phyloP scores from a whole-genome alignment of 2,888 invertebrate genomes.

The Strigamia crassipes region DNA sequence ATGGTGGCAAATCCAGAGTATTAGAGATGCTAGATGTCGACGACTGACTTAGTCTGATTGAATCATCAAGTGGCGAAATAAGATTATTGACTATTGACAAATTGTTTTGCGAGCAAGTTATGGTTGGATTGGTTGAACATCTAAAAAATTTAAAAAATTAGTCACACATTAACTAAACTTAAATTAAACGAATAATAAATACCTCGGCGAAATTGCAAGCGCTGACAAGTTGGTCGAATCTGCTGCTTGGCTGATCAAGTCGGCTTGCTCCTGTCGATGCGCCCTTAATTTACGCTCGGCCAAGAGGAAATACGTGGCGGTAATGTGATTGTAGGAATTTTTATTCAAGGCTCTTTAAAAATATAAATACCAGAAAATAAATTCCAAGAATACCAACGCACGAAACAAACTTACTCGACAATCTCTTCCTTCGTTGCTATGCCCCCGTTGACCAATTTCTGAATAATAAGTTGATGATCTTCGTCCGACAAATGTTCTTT shows the following conservation, averaged over 20 bases:
- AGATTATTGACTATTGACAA: constrained; percentile 48
- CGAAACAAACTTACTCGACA: constrained; percentile 69
- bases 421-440: constrained; percentile 95
- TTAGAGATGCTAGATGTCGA: background rate
- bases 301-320: constrained; percentile 95
- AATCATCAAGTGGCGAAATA: constrained; percentile 47
- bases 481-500: constrained; percentile 88
- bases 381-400: too few relatives aligned
- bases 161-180: background rate
- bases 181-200: constrained; percentile 49
- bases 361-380: constrained; percentile 49
- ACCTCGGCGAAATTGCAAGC: constrained; percentile 60
- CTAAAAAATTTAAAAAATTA: constrained; percentile 44
- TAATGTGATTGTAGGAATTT: constrained; percentile 97
- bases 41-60: constrained; percentile 47
- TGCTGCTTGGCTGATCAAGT: constrained; percentile 57
- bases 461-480: constrained; percentile 87
- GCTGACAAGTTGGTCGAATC: constrained; percentile 58
- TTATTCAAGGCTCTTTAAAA: constrained; percentile 79
- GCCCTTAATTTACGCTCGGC: constrained; percentile 88
- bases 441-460: constrained; percentile 94
- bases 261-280: constrained; percentile 69
- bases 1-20: constrained; percentile 29
- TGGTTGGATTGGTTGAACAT: constrained; percentile 45
- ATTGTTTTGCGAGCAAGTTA: constrained; percentile 12